A percentile compares a stretch with the other conserved stretches of the same genome.
Conservation (phyloP, 2,888 invertebrate genomes). For the Epinotia ramella region DNA sequence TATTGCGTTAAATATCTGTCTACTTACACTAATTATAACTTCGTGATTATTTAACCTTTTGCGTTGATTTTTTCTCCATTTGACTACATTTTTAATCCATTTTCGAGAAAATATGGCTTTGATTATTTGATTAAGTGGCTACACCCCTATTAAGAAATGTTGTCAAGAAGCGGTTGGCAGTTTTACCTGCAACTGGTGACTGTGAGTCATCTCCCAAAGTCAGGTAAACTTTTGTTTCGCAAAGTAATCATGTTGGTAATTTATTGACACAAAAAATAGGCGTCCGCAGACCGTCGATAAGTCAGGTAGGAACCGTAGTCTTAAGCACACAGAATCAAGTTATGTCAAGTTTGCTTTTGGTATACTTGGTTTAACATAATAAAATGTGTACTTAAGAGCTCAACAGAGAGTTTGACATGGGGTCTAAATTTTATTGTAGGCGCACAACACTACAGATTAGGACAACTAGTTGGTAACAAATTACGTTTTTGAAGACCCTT, state of each 20-base stretch:
- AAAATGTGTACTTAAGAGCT: not conserved
- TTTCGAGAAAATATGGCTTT: no score
- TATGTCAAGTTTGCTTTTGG: not conserved
- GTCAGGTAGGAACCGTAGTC: conserved; percentile 25
- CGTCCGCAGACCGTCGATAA: conserved; percentile 23
- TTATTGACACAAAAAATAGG: conserved; percentile 47
- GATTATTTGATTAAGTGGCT: no score
- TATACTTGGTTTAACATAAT: conserved; percentile 9
- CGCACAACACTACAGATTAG: not conserved
- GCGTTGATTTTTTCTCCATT: no score
- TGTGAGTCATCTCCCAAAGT: conserved; percentile 38
- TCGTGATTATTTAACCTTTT: no score
- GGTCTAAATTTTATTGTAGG: no score
- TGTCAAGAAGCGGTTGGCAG: no score
- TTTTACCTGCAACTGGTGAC: conserved; percentile 18
- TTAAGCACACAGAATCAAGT: not conserved
- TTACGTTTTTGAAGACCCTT: no score
- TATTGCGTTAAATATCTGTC: no score
- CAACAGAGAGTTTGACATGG: not conserved
- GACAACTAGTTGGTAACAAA: not conserved
- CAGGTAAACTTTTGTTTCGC: conserved; percentile 57
- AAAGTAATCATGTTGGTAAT: conserved; percentile 47
- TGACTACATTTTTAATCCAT: no score
- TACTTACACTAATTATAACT: no score
- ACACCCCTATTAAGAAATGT: no score